These are phyloP conservation scores for Conger conger DNA, from an alignment of 2,113 vertebrate species.

Conservation along the genomic window DNA sequence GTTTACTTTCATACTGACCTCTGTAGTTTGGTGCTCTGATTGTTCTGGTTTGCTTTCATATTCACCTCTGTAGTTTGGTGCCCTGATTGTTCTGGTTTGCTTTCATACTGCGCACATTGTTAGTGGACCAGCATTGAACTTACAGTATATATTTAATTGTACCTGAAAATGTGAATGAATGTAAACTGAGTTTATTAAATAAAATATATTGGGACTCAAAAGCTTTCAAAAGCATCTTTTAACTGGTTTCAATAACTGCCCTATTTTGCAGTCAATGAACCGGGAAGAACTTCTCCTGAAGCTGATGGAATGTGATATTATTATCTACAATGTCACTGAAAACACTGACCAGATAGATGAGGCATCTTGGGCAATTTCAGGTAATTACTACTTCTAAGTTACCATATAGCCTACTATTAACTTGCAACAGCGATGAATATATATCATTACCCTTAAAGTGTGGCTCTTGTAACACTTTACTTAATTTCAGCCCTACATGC, in stretches of 20 bases:
- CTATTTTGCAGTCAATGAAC: slow-evolving; percentile 53
- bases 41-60: too few relatives aligned
- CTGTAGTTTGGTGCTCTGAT: too few relatives aligned
- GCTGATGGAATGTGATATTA: slow-evolving; percentile 79
- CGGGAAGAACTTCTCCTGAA: slow-evolving; percentile 68
- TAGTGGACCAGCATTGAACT: too few relatives aligned
- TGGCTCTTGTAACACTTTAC: not conserved
- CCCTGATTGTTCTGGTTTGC: too few relatives aligned
- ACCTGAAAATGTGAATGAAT: too few relatives aligned
- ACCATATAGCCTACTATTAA: not conserved
- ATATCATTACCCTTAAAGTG: not conserved
- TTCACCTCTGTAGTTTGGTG: too few relatives aligned
- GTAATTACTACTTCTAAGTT: slow-evolving; percentile 60
- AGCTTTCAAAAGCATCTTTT: too few relatives aligned
- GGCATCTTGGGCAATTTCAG: slow-evolving; percentile 83
- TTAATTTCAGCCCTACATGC: slow-evolving; percentile 71
- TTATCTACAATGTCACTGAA: slow-evolving; percentile 87
- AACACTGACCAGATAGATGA: slow-evolving; percentile 74
- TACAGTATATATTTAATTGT: too few relatives aligned
- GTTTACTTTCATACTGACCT: too few relatives aligned
- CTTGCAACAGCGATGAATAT: not conserved
- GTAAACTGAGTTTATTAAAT: too few relatives aligned
- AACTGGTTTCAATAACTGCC: not conserved
- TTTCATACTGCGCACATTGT: too few relatives aligned
- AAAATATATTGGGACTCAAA: too few relatives aligned